A percentile compares a stretch with the other conserved stretches of the same genome.
These are phyloP conservation scores for Rhynchopsitta pachyrhyncha DNA, from an alignment of 2,113 vertebrate genomes.

Conservation along the genomic window DNA sequence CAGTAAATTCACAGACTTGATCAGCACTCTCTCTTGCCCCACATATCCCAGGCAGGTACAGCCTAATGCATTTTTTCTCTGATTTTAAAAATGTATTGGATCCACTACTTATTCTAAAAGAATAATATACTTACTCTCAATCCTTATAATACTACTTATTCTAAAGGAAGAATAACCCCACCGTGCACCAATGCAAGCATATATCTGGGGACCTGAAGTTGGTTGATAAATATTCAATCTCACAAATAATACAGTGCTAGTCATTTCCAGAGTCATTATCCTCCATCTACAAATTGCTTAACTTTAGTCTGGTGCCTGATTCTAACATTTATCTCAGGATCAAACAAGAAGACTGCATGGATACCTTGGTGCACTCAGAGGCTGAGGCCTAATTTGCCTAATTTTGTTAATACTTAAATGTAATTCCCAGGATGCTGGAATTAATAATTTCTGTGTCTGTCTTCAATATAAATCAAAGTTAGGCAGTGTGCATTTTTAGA, in stretches of 20 bases:
- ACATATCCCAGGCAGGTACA: background rate
- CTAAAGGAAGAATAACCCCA: background rate
- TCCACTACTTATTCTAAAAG: background rate
- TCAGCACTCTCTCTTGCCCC: background rate
- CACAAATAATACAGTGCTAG: background rate
- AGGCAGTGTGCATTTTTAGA: conserved; percentile 26
- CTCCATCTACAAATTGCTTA: background rate
- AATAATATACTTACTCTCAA: background rate
- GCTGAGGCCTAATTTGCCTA: background rate
- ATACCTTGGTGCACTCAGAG: background rate
- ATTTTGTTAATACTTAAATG: conserved; percentile 50
- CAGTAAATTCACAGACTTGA: background rate
- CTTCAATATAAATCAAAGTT: conserved; percentile 54
- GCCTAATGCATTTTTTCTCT: background rate
- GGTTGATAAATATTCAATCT: background rate
- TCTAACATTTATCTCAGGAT: background rate
- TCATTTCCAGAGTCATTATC: background rate
- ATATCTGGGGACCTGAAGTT: background rate
- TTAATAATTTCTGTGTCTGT: conserved; percentile 17
- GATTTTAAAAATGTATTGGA: background rate
- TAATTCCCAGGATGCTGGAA: conserved; percentile 29
- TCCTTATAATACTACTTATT: background rate
- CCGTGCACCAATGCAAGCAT: background rate
- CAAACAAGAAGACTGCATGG: background rate
- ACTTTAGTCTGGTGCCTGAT: background rate